Evolutionary conservation across 2,888 invertebrate genomes (phyloP).

Genomic region (Limnephilus auricula): DNA sequence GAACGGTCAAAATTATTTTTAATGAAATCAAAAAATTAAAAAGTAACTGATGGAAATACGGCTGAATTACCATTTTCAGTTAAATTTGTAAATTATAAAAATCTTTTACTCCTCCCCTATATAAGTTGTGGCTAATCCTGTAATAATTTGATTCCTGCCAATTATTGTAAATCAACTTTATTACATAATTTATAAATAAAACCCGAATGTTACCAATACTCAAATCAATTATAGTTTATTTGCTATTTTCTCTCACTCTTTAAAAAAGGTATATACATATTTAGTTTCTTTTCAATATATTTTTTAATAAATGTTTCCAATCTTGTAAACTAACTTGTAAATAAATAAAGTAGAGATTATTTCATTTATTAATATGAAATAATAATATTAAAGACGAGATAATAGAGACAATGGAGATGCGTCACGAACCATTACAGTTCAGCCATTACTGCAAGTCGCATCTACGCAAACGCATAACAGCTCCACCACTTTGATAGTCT

Average conservation of each 20-base stretch:
- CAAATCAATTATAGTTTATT: neutral
- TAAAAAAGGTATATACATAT: neutral
- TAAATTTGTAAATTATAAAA: neutral
- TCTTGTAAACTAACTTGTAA: neutral
- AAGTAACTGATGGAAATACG: neutral
- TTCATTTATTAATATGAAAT: neutral
- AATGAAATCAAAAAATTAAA: too few species aligned
- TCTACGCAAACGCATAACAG: too few species aligned
- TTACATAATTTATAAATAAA: neutral
- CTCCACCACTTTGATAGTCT: too few species aligned
- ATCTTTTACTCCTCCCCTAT: neutral
- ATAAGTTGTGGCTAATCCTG: neutral
- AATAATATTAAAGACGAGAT: neutral
- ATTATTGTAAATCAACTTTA: neutral
- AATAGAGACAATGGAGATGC: too few species aligned
- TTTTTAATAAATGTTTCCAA: neutral
- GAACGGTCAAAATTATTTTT: too few species aligned
- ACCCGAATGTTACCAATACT: slow-evolving; percentile 2
- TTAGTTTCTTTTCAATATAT: neutral
- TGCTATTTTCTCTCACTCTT: neutral
- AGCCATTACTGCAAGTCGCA: too few species aligned
- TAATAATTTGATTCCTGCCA: neutral
- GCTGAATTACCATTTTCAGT: neutral
- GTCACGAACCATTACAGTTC: too few species aligned
- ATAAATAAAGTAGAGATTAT: neutral